A percentile compares a stretch with the other conserved stretches of the same genome.
These are phyloP conservation scores for Turritopsis rubra DNA, from an alignment of 30 jellyfish, hydroid and myxozoan species.

Conservation along the genomic window DNA sequence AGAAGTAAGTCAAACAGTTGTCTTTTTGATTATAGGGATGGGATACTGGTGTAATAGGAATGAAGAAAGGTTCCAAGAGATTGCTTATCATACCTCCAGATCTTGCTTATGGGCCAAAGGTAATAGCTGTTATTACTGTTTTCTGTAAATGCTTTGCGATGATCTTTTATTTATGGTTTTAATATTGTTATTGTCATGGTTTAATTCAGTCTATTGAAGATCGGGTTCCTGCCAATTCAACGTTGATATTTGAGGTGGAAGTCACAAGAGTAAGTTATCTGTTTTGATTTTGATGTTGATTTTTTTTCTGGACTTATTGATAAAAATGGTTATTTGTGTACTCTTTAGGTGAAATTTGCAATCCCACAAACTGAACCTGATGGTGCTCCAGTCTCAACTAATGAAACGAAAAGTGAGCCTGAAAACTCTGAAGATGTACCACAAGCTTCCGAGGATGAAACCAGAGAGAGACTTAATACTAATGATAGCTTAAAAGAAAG, in stretches of 20 bases:
- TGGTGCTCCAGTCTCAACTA: neutral
- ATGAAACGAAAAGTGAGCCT: slow-evolving; percentile 5
- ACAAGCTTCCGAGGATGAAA: neutral
- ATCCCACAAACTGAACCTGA: slow-evolving; percentile 52
- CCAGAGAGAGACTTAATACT: neutral
- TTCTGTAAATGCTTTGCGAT: neutral
- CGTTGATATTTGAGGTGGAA: slow-evolving; percentile 56
- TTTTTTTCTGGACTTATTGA: neutral
- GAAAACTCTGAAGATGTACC: neutral
- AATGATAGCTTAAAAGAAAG: slow-evolving; percentile 43
- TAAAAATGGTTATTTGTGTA: neutral
- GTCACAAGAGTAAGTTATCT: slow-evolving; percentile 62
- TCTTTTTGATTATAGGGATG: slow-evolving; percentile 72
- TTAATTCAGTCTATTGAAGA: slow-evolving; percentile 61
- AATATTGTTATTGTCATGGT: neutral
- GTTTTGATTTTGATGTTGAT: neutral
- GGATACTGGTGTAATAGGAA: slow-evolving; percentile 92
- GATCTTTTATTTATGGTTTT: neutral
- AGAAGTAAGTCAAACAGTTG: neutral
- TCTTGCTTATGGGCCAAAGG: slow-evolving; percentile 83
- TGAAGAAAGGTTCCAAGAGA: slow-evolving; percentile 80
- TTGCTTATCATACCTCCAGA: slow-evolving; percentile 73
- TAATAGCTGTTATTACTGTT: neutral
- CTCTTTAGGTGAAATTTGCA: slow-evolving; percentile 62
- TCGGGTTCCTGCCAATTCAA: slow-evolving; percentile 73